Conservation (phyloP, 37 sponge, comb jelly and placozoan species). For the Ianthella basta region DNA sequence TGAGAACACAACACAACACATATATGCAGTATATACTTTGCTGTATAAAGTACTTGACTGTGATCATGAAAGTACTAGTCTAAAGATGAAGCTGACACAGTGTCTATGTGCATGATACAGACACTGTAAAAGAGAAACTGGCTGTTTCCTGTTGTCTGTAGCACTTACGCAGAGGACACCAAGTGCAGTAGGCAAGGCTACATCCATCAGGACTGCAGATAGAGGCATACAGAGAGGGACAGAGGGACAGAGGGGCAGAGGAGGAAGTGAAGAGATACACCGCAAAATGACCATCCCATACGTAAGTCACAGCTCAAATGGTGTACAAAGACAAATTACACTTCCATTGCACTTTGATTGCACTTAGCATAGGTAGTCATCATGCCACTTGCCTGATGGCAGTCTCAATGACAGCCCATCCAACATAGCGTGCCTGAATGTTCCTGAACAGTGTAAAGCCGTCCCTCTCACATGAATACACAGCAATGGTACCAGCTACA, state of each 20-base stretch:
- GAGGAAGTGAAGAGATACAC: not conserved
- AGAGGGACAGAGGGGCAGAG: not conserved
- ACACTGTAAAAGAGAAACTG: slow-evolving; percentile 2
- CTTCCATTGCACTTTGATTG: too few relatives aligned
- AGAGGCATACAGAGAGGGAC: not conserved
- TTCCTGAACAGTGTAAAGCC: slow-evolving; percentile 41
- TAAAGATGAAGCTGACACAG: too few relatives aligned
- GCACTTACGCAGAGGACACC: slow-evolving; percentile 70
- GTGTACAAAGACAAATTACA: not conserved
- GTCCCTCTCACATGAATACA: slow-evolving; percentile 42
- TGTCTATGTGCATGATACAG: too few relatives aligned
- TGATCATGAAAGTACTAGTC: too few relatives aligned
- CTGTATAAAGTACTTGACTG: too few relatives aligned
- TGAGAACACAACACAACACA: too few relatives aligned
- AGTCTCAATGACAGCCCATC: slow-evolving; percentile 72
- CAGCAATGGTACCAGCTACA: slow-evolving; percentile 50
- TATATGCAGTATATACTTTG: too few relatives aligned
- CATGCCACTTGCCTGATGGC: slow-evolving; percentile 60
- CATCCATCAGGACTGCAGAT: slow-evolving; percentile 67
- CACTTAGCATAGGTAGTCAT: too few relatives aligned
- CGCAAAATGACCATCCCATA: not conserved
- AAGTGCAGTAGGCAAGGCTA: slow-evolving; percentile 77
- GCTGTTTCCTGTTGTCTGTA: not conserved
- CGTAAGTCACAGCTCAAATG: not conserved
- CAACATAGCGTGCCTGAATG: slow-evolving; percentile 71